A percentile compares a stretch with the other conserved stretches of the same genome.
These are phyloP conservation scores for Ceramica pisi DNA, from an alignment of 2,888 invertebrate genomes.

Conservation along the genomic window DNA sequence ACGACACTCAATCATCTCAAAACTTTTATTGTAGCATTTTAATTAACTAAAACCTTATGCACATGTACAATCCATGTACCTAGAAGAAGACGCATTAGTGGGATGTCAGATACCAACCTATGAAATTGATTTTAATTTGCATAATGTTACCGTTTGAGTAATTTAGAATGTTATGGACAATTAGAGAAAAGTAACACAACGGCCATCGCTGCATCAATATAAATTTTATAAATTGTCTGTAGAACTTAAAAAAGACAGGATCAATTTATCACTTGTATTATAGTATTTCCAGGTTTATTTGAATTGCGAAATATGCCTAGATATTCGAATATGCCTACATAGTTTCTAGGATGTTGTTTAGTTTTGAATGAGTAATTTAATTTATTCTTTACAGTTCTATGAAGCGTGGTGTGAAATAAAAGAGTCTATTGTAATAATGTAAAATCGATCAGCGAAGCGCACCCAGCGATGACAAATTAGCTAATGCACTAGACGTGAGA, in stretches of 20 bases:
- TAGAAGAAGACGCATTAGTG: constrained; percentile 62
- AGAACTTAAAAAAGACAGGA: constrained; percentile 43
- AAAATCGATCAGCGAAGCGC: constrained; percentile 75
- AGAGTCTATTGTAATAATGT: constrained; percentile 66
- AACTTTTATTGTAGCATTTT: constrained; percentile 66
- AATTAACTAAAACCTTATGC: constrained; percentile 57
- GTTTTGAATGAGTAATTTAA: neutral
- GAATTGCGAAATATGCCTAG: neutral
- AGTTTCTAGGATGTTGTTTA: constrained; percentile 10
- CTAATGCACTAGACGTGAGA: constrained; percentile 87
- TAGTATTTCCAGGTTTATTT: constrained; percentile 1
- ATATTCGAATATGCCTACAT: neutral
- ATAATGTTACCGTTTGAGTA: constrained; percentile 81
- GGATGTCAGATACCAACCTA: constrained; percentile 69
- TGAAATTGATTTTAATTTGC: constrained; percentile 77
- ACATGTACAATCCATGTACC: constrained; percentile 38
- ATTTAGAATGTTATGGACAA: constrained; percentile 83
- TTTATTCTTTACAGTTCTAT: constrained; percentile 42
- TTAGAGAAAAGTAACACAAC: constrained; percentile 69
- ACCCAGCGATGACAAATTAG: constrained; percentile 84
- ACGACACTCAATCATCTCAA: constrained; percentile 61
- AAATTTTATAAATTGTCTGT: constrained; percentile 64
- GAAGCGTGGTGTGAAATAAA: constrained; percentile 55
- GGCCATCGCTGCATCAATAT: constrained; percentile 63
- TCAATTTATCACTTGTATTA: neutral